Evolutionary conservation across 2,797 vertebrate species (phyloP).

Genomic region (Coilia nasus): DNA sequence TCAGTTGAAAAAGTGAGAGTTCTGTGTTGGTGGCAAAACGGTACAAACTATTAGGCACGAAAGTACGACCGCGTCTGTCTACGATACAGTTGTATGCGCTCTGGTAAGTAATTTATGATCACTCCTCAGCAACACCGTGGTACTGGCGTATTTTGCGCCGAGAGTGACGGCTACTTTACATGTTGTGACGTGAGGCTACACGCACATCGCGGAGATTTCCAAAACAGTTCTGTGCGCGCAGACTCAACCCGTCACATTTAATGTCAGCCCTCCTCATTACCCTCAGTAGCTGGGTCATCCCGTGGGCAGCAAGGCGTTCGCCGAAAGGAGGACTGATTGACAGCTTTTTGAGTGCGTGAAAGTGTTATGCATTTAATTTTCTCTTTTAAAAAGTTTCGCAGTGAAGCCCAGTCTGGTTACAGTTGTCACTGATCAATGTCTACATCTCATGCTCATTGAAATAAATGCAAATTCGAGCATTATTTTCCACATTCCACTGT

Average conservation of each 20-base stretch:
- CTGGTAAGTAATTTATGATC: not conserved
- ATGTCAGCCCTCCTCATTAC: not conserved
- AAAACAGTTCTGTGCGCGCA: not conserved
- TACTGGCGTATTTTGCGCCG: not conserved
- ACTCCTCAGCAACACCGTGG: not conserved
- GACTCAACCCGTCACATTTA: not conserved
- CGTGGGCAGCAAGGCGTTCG: no score
- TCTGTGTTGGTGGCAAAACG: not conserved
- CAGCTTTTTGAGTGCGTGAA: no score
- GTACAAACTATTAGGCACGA: not conserved
- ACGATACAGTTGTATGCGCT: not conserved
- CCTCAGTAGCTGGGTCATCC: no score
- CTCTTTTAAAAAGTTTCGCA: no score
- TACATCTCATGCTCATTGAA: slow-evolving; percentile 38
- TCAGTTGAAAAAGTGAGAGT: not conserved
- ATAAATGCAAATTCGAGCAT: slow-evolving; percentile 47
- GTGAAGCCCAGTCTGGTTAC: no score
- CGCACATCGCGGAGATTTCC: not conserved
- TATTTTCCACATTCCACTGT: slow-evolving; percentile 40
- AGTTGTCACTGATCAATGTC: not conserved
- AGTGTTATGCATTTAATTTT: no score
- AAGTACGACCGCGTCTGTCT: not conserved
- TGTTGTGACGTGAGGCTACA: not conserved
- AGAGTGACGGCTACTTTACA: not conserved
- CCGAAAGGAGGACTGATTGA: no score